Evolutionary conservation across 2,797 vertebrate species (phyloP).

Genomic region (Pseudochirops cupreus): DNA sequence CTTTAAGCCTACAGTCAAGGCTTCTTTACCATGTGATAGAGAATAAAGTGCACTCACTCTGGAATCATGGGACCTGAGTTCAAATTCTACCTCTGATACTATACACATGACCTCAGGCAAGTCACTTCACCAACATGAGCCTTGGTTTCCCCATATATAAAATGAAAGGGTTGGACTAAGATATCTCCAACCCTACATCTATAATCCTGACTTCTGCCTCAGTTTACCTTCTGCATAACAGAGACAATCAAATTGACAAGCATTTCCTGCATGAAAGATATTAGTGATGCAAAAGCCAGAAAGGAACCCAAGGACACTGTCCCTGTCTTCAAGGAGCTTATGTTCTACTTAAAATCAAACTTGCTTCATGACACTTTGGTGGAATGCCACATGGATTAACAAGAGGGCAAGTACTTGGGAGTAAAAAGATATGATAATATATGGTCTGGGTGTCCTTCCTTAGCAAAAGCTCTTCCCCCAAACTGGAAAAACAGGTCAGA

Average conservation of each 20-base stretch:
- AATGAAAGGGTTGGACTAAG: neutral
- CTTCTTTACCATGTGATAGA: neutral
- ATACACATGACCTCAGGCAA: neutral
- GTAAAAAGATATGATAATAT: neutral
- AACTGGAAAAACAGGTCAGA: conserved; percentile 22
- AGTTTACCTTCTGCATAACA: neutral
- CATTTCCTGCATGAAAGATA: neutral
- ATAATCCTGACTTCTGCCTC: neutral
- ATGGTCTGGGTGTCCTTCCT: neutral
- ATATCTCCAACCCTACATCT: neutral
- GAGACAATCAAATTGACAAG: neutral
- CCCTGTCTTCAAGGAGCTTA: neutral
- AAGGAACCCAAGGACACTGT: neutral
- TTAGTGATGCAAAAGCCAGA: neutral
- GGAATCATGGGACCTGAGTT: neutral
- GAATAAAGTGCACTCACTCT: neutral
- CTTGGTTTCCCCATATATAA: neutral
- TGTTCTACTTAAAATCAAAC: neutral
- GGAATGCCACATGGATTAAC: neutral
- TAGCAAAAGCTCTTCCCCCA: conserved; percentile 6
- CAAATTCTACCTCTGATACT: neutral
- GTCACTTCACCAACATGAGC: neutral
- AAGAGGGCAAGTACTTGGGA: neutral
- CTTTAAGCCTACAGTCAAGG: neutral
- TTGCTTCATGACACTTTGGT: neutral